Base-by-base conservation (phyloP, 1,140 invertebrate species). In the Tyrophagus putrescentiae region DNA sequence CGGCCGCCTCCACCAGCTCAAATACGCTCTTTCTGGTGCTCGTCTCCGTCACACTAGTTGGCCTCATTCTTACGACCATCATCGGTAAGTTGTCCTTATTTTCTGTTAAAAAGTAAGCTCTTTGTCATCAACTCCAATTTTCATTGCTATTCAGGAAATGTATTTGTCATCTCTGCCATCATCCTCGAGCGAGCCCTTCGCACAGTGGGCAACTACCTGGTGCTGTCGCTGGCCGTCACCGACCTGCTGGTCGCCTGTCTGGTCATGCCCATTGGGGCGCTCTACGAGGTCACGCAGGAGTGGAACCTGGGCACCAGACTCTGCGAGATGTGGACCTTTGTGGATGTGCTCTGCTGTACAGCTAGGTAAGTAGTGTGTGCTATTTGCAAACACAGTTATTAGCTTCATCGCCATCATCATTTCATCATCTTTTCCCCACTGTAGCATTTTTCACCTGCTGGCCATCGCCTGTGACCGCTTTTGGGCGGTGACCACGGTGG, bases 391-490 rank as follows among this genome's bases (percentile, higher is more conserved):
- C 16, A 31, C 7, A 54, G n/a, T 54, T 21, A 18, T 13, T 54
- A 27, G 6, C 16, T 21, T 6, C 34, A 32, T 54, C 5, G 31
- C n/a, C 6, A 31, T 54, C 34, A 21, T 6, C n/a, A 21, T 54
- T 27, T 54, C 27, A 28, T 50, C 36, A 54, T 31, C 52, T 27
- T 7, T 6, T 5, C 42, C 29, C 27, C 9, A 25, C 9, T 3
- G 11, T 25, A 56, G 42, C 27, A 95, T 95, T 67, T 76, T 94
- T 9, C 89, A 95, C 75, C 77, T 95, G 21, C 86, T 94, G 11
- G 88, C 88, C 62, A 93, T 95, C 63, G 88, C 90, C 42, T 75
- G 92, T 18, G 90, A 95, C 75, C 82, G 90, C 83, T 97, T 93
- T 73, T 94, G 89, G 89, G 87, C 88, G 60, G 89, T 95, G 64